Percentiles rank a stretch among this genome's conserved stretches.
Conservation (phyloP, 2,113 vertebrate genomes). For the Brachyhypopomus occidentalis region DNA sequence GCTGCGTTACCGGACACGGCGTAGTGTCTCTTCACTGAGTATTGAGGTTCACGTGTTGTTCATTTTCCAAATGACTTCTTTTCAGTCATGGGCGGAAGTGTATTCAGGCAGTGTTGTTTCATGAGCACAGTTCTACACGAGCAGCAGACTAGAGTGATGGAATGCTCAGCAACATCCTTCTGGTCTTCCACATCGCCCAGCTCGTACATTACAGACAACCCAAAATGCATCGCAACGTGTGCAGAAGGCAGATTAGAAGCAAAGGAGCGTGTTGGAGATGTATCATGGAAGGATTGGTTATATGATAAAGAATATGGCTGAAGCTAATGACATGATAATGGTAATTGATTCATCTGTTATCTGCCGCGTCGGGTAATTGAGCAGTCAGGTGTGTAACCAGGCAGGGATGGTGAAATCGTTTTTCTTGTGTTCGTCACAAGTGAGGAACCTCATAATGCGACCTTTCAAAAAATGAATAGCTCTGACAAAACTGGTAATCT, state of each 20-base stretch:
- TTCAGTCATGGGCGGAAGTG: background rate
- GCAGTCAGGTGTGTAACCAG: no score
- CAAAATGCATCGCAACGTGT: constrained; percentile 3
- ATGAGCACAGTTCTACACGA: background rate
- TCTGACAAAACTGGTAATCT: no score
- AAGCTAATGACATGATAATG: no score
- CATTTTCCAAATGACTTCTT: background rate
- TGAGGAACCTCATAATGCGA: no score
- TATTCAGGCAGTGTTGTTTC: background rate
- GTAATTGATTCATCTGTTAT: no score
- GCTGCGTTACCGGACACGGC: background rate
- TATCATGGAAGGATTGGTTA: background rate
- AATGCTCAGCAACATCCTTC: background rate
- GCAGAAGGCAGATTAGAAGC: background rate
- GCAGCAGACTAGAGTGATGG: background rate
- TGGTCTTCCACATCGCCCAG: background rate
- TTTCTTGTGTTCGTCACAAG: no score
- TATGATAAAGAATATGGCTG: background rate
- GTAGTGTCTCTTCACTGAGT: background rate
- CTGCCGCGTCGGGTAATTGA: no score
- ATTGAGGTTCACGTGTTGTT: background rate
- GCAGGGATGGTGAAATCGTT: no score
- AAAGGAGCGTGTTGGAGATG: background rate
- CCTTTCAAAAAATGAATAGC: no score
- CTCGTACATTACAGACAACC: background rate